These are phyloP conservation scores for Metopolophium dirhodum DNA, from an alignment of 1,140 invertebrate genomes.

Conservation along the genomic window DNA sequence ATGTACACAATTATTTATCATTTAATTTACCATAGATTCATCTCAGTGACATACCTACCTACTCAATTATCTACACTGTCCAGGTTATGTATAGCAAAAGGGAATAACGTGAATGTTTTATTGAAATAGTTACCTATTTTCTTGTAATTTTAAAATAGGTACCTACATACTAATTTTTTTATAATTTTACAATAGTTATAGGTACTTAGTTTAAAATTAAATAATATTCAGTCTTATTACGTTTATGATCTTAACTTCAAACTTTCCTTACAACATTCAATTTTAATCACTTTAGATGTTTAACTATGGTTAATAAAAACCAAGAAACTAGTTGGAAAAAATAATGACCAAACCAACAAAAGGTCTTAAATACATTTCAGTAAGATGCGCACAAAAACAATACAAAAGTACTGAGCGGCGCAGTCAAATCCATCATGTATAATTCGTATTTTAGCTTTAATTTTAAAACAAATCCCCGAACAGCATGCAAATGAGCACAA, in stretches of 20 bases:
- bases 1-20: too few species aligned
- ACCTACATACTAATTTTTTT: too few species aligned
- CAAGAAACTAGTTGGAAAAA: neutral
- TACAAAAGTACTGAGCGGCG: neutral
- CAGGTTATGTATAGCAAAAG: too few species aligned
- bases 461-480: slow-evolving; percentile 38
- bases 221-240: neutral
- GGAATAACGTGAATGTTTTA: too few species aligned
- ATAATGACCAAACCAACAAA: neutral
- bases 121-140: too few species aligned
- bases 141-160: too few species aligned
- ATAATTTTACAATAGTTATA: too few species aligned
- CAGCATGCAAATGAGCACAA: slow-evolving; percentile 43
- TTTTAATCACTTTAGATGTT: neutral
- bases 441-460: slow-evolving; percentile 33
- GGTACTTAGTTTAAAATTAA: too few species aligned
- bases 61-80: too few species aligned
- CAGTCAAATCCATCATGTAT: slow-evolving; percentile 26
- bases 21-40: too few species aligned
- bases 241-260: neutral
- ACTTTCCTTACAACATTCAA: neutral
- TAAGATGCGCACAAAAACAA: neutral
- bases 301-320: neutral
- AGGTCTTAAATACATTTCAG: neutral
- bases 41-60: too few species aligned